Evolutionary conservation across 2,113 vertebrate species (phyloP).

Genomic region (Chloebia gouldiae): DNA sequence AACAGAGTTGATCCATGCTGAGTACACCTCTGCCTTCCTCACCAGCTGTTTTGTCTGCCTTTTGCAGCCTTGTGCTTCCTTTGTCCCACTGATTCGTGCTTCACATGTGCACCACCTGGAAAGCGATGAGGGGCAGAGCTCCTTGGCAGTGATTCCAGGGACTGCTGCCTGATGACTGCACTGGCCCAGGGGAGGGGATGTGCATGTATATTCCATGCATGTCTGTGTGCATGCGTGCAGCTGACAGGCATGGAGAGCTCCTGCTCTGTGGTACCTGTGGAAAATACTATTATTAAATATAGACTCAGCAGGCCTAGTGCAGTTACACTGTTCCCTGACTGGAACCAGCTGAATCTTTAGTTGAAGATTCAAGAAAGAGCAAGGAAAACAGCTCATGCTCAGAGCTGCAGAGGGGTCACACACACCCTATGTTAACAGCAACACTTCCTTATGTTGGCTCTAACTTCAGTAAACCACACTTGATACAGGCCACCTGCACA

Average conservation of each 20-base stretch:
- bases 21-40: not conserved
- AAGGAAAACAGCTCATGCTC: not conserved
- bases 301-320: not conserved
- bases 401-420: not conserved
- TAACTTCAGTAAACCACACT: not conserved
- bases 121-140: not conserved
- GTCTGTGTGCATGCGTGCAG: not conserved
- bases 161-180: not conserved
- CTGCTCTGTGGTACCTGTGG: not conserved
- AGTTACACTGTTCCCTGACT: not conserved
- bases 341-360: not conserved
- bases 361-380: not conserved
- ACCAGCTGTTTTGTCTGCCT: not conserved
- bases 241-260: rapidly evolving
- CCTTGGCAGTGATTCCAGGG: not conserved
- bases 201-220: not conserved
- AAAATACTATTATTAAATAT: not conserved
- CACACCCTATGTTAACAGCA: rapidly evolving
- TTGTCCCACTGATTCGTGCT: not conserved
- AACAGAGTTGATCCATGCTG: not conserved
- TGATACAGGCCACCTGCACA: not conserved
- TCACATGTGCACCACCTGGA: rapidly evolving
- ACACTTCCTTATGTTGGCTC: not conserved
- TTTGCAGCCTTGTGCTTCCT: not conserved
- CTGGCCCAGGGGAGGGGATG: not conserved